These are phyloP conservation scores for Macaria liturata DNA, from an alignment of 2,888 invertebrate genomes.

Conservation along the genomic window DNA sequence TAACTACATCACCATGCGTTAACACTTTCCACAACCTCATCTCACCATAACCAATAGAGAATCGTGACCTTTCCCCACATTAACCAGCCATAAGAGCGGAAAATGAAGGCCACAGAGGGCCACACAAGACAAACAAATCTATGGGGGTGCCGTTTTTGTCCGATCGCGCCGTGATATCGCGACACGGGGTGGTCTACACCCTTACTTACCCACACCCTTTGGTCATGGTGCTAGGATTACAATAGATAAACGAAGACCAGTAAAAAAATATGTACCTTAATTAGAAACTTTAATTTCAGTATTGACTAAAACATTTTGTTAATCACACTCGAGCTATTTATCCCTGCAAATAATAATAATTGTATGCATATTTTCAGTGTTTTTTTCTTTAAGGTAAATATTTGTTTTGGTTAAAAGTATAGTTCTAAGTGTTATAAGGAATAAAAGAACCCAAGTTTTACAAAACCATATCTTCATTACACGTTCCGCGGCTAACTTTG, in stretches of 20 bases:
- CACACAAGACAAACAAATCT: slow-evolving; percentile 73
- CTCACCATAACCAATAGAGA: slow-evolving; percentile 10
- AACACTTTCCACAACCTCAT: slow-evolving; percentile 16
- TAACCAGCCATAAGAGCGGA: slow-evolving; percentile 58
- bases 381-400: too few relatives aligned
- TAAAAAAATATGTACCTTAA: too few relatives aligned
- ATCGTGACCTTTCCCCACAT: slow-evolving; percentile 37
- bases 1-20: neutral
- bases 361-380: too few relatives aligned
- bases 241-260: neutral
- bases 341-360: too few relatives aligned
- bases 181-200: slow-evolving; percentile 67
- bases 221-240: slow-evolving; percentile 12
- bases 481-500: slow-evolving; percentile 15
- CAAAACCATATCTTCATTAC: slow-evolving; percentile 21
- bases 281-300: too few relatives aligned
- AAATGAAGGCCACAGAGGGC: slow-evolving; percentile 56
- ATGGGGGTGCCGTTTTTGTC: slow-evolving; percentile 69
- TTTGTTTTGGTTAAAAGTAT: too few relatives aligned
- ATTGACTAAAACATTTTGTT: too few relatives aligned
- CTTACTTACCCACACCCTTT: slow-evolving; percentile 27
- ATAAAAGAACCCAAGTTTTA: slow-evolving; percentile 20
- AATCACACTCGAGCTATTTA: too few relatives aligned
- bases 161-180: slow-evolving; percentile 65
- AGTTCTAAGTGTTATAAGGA: too few relatives aligned